Evolutionary conservation across 2,888 invertebrate genomes (phyloP), one percentile per base, ranked within the genome.

Genomic region (Clanis bilineata): DNA sequence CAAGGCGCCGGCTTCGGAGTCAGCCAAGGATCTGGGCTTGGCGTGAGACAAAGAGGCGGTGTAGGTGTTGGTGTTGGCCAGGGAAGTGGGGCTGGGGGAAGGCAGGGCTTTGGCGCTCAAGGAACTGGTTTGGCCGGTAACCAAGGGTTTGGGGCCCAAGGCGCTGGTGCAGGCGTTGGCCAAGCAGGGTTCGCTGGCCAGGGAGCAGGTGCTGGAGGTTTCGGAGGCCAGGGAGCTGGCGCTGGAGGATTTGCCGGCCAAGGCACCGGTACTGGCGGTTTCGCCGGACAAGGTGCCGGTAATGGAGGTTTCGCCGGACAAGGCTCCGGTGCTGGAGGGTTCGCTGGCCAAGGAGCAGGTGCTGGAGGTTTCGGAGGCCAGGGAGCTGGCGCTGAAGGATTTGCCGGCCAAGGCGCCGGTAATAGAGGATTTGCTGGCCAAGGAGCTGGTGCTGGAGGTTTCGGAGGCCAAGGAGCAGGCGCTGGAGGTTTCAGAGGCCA

Each of bases 11-110:
- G 25, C 9, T n/a, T 47, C 28, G 39, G 61, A 1, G 59, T 73
- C 5, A 9, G 18, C 69, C 70, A 59, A 67, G 65, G 10, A 60
- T 51, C 21, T 5, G 62, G 62, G 0, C 51, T 61, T 36, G 62
- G 39, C 0, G 39, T 71, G 0, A 64, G 56, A 6, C 77, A 74
- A 60, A n/a, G n/a, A n/a, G n/a, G n/a, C n/a, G 77, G 74, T 1
- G 65, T 47, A 18, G 71, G 70, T 1, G 56, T 61, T 2, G 3
- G 65, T 45, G 55, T 38, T n/a, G 32, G 10, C 4, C 47, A 47
- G n/a, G 25, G 15, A 2, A 9, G 23, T 3, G 22, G 44, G 10
- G 3, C 10, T 1, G 41, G 41, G 1, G 41, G 41, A 41, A 41
- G 41, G 9, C 41, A 41, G 2, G 44, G 44, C 44, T 44, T 23